Evolutionary conservation across 2,797 vertebrate species (phyloP).

Genomic region (Cryptoblepharus egeriae): DNA sequence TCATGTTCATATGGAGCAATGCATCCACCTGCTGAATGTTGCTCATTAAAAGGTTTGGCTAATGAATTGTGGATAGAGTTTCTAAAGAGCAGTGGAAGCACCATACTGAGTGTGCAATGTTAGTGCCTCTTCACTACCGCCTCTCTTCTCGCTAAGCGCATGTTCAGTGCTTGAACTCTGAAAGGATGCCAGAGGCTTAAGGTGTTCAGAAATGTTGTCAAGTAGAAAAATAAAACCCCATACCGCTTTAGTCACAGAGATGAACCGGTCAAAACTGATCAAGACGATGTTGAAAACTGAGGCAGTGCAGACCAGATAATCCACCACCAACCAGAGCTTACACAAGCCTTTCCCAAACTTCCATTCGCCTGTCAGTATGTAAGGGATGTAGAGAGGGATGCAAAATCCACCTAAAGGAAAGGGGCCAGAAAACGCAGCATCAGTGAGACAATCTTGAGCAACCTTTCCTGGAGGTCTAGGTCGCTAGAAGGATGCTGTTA

Average conservation of each 20-base stretch:
- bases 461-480: background rate
- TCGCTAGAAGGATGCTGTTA: no score
- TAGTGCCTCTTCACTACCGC: background rate
- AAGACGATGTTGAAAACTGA: conserved; percentile 83
- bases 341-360: conserved; percentile 76
- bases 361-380: conserved; percentile 78
- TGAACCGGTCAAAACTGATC: conserved; percentile 82
- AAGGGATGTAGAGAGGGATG: conserved; percentile 82
- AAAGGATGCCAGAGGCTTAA: background rate
- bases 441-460: background rate
- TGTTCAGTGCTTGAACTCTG: background rate
- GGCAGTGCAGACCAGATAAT: conserved; percentile 80
- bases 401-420: conserved; percentile 77
- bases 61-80: background rate
- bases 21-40: no score
- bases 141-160: background rate
- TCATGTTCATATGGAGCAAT: background rate
- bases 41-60: no score
- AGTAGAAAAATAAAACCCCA: conserved; percentile 31
- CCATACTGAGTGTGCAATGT: background rate
- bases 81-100: background rate
- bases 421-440: background rate
- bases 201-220: background rate
- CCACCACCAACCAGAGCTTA: conserved; percentile 80
- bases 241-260: conserved; percentile 79